A percentile compares a stretch with the other conserved stretches of the same genome.
Conservation (phyloP, 2,113 vertebrate genomes). For the Chaetops frenatus region DNA sequence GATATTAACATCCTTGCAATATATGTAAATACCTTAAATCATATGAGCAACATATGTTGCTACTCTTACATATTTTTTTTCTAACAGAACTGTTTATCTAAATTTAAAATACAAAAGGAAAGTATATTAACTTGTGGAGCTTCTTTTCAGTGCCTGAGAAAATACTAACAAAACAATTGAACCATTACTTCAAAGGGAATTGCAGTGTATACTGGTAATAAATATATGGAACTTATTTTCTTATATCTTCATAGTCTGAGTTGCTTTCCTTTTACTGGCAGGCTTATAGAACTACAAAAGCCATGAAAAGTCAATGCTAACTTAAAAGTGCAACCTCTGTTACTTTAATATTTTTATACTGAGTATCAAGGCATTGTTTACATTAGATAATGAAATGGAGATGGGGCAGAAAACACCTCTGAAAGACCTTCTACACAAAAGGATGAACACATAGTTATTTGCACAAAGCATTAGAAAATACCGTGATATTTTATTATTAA, state of each 20-base stretch:
- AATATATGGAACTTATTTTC: background rate
- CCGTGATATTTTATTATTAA: conserved; percentile 96
- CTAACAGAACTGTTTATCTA: background rate
- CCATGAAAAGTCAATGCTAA: background rate
- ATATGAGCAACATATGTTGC: background rate
- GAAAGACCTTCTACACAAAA: conserved; percentile 47
- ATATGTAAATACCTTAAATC: background rate
- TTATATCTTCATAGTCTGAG: background rate
- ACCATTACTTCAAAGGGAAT: background rate
- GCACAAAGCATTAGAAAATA: conserved; percentile 91
- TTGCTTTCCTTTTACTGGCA: background rate
- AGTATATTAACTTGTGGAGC: background rate
- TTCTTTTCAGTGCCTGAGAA: background rate
- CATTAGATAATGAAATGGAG: background rate
- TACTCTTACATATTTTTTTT: background rate
- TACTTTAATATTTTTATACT: background rate
- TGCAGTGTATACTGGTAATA: background rate
- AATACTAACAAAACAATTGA: background rate
- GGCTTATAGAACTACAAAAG: background rate
- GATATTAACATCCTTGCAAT: background rate
- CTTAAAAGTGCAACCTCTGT: background rate
- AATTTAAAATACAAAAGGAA: background rate
- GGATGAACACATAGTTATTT: conserved; percentile 65
- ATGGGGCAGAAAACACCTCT: background rate
- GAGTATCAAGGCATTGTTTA: background rate